Percentiles rank a stretch among this genome's conserved stretches.
These are phyloP conservation scores for Carcharodon carcharias DNA, from an alignment of 2,797 vertebrate genomes.

Conservation along the genomic window DNA sequence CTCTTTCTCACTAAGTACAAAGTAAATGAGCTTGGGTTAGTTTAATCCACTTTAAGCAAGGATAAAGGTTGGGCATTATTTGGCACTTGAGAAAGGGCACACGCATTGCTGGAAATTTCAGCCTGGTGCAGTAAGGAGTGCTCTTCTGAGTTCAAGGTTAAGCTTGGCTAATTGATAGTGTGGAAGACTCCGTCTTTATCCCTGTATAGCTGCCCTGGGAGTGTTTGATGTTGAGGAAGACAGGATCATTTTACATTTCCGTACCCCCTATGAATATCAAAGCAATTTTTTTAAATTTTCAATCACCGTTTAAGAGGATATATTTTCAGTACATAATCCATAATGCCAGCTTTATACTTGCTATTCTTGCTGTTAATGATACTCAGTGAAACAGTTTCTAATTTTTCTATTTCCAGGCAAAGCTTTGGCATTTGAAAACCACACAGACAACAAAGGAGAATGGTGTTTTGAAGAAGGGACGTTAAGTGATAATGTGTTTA, in stretches of 20 bases:
- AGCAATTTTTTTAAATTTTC: neutral
- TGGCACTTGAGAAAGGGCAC: neutral
- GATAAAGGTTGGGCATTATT: neutral
- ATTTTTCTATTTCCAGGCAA: neutral
- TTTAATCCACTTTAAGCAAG: neutral
- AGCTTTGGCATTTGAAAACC: neutral
- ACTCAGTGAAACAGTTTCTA: neutral
- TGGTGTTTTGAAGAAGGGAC: neutral
- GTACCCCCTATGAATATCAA: neutral
- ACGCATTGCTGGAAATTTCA: neutral
- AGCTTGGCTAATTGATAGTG: neutral
- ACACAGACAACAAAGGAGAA: neutral
- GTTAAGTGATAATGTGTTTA: neutral
- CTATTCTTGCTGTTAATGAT: neutral
- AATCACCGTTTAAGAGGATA: neutral
- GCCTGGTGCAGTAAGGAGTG: neutral
- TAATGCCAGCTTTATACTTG: neutral
- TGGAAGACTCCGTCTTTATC: neutral
- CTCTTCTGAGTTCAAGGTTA: neutral
- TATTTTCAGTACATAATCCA: neutral
- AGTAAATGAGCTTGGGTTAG: neutral
- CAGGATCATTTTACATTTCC: neutral
- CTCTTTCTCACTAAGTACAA: neutral
- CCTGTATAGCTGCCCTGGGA: neutral
- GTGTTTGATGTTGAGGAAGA: neutral